Percentiles rank a stretch among this genome's conserved stretches.
These are phyloP conservation scores for Melinaea marsaeus DNA, from an alignment of 2,888 invertebrate genomes.

Conservation along the genomic window DNA sequence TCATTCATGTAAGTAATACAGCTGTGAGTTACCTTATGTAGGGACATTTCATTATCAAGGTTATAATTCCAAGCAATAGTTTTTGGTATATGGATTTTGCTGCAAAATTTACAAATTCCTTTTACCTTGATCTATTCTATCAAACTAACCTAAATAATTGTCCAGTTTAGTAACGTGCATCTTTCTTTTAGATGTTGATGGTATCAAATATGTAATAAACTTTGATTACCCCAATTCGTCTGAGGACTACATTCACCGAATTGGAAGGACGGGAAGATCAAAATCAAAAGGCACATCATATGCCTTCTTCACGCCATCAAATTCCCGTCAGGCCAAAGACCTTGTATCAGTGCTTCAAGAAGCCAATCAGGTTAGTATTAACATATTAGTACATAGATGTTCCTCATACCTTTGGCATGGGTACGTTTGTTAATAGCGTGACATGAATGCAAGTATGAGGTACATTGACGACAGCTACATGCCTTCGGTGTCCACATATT, in stretches of 20 bases:
- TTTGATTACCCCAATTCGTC: slow-evolving; percentile 97
- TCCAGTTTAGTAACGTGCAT: neutral
- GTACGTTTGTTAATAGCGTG: slow-evolving; percentile 80
- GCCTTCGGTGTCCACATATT: slow-evolving; percentile 88
- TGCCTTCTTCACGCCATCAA: slow-evolving; percentile 95
- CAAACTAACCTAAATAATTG: neutral
- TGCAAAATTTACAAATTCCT: slow-evolving; percentile 9
- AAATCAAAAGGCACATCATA: slow-evolving; percentile 94
- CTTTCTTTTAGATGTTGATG: slow-evolving; percentile 90
- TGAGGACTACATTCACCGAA: slow-evolving; percentile 97
- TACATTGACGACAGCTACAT: slow-evolving; percentile 81
- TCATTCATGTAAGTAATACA: slow-evolving; percentile 74
- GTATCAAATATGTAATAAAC: slow-evolving; percentile 97
- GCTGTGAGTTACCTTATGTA: slow-evolving; percentile 63
- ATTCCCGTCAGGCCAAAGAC: slow-evolving; percentile 92
- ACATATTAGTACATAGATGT: slow-evolving; percentile 12
- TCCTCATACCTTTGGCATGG: slow-evolving; percentile 88
- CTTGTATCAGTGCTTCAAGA: slow-evolving; percentile 92
- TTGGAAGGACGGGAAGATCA: slow-evolving; percentile 94
- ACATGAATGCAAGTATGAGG: slow-evolving; percentile 89
- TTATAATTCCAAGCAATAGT: slow-evolving; percentile 13
- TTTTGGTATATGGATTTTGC: slow-evolving; percentile 31
- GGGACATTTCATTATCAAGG: slow-evolving; percentile 23
- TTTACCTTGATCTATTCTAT: slow-evolving; percentile 4
- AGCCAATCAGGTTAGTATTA: slow-evolving; percentile 86